Conservation (phyloP, 2,113 vertebrate species). For the Cinclus mexicanus region DNA sequence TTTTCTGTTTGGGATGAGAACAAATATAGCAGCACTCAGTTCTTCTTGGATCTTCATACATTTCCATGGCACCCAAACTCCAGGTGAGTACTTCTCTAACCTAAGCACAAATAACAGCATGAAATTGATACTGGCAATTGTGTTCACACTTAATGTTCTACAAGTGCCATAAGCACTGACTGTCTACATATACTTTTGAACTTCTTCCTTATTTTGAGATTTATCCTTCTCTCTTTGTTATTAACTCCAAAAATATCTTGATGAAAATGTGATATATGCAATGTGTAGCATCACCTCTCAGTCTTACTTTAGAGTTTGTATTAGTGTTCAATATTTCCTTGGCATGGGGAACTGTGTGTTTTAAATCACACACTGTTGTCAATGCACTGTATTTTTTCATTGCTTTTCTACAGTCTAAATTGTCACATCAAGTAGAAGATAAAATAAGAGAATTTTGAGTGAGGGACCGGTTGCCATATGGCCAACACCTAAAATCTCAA, state of each 20-base stretch:
- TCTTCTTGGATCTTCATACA: background rate
- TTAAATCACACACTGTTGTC: background rate
- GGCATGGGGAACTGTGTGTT: background rate
- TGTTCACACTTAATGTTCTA: background rate
- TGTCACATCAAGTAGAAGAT: constrained; percentile 13
- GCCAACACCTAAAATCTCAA: constrained; percentile 42
- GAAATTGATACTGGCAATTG: background rate
- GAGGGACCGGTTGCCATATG: constrained; percentile 35
- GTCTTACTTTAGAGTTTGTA: background rate
- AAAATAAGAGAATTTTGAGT: constrained; percentile 18
- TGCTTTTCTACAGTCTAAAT: background rate
- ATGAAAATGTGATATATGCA: background rate
- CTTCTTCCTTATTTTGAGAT: background rate
- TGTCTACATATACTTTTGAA: background rate
- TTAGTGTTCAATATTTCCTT: background rate
- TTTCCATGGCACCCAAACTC: background rate
- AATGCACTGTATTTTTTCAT: constrained; percentile 9
- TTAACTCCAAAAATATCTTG: background rate
- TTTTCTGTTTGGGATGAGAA: background rate
- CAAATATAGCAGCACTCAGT: background rate
- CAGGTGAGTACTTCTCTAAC: background rate
- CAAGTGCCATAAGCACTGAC: background rate
- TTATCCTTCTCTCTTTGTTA: background rate
- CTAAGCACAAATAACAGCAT: background rate
- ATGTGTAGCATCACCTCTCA: background rate